Percentiles rank a stretch among this genome's conserved stretches.
Evolutionary conservation across 2,113 vertebrate species (phyloP).

Genomic region (Gila orcuttii): DNA sequence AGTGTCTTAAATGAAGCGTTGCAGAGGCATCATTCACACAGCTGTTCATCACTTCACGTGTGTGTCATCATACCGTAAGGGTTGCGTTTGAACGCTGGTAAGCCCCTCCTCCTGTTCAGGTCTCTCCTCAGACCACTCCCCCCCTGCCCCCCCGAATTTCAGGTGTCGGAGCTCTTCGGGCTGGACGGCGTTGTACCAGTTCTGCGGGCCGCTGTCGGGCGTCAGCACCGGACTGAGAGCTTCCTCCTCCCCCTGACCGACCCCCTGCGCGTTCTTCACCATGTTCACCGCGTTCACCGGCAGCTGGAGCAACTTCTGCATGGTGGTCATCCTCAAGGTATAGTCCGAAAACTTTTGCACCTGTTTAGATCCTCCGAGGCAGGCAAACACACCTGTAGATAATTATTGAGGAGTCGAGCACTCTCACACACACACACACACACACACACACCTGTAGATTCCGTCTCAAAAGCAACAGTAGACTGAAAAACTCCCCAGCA

Average conservation of each 20-base stretch:
- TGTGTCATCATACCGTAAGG: slow-evolving; percentile 79
- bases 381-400: slow-evolving; percentile 2
- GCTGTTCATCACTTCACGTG: neutral
- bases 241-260: slow-evolving; percentile 77
- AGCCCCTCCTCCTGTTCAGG: slow-evolving; percentile 70
- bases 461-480: neutral
- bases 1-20: neutral
- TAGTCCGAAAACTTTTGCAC: neutral
- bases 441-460: slow-evolving; percentile 18
- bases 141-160: slow-evolving; percentile 62
- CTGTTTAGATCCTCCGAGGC: slow-evolving; percentile 6
- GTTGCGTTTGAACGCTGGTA: slow-evolving; percentile 73
- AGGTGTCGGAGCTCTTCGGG: slow-evolving; percentile 86
- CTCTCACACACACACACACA: neutral
- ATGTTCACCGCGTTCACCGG: slow-evolving; percentile 77
- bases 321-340: slow-evolving; percentile 69
- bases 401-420: neutral
- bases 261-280: slow-evolving; percentile 76
- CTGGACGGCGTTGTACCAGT: slow-evolving; percentile 88
- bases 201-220: slow-evolving; percentile 75
- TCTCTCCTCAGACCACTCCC: slow-evolving; percentile 53
- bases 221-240: slow-evolving; percentile 85
- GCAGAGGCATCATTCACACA: neutral
- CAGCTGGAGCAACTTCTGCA: slow-evolving; percentile 90
- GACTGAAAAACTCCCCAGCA: neutral